Evolutionary conservation across 92 coral and sea anemone genomes (phyloP).

Genomic region (Plumapathes pennacea): DNA sequence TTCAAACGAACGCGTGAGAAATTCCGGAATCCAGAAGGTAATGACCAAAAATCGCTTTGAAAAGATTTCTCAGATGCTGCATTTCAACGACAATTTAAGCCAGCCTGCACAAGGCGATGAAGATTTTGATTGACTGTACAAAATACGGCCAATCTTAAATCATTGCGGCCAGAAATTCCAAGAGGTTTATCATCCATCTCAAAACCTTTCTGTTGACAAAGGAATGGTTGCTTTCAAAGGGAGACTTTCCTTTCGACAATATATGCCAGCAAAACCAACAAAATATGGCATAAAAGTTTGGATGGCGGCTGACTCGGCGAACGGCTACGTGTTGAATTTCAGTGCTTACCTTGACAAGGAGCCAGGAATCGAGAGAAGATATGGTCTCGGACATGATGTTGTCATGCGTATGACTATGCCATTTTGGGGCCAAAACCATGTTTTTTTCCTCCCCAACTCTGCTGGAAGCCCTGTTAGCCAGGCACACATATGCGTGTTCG

Average conservation of each 20-base stretch:
- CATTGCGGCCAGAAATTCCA: conserved; percentile 24
- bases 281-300: conserved; percentile 31
- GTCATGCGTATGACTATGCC: conserved; percentile 36
- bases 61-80: no score
- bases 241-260: conserved; percentile 2
- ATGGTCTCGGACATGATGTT: conserved; percentile 39
- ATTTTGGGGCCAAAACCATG: conserved; percentile 36
- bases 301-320: conserved; percentile 24
- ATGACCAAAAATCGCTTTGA: no score
- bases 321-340: conserved; percentile 20
- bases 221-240: conserved; percentile 2
- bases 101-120: no score
- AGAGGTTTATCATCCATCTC: no score
- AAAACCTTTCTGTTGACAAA: no score
- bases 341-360: conserved; percentile 18
- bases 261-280: conserved; percentile 13
- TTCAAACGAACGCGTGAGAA: no score
- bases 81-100: no score
- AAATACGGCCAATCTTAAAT: no score
- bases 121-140: no score
- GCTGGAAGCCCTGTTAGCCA: conserved; percentile 17
- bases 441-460: conserved; percentile 47
- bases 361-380: conserved; percentile 2
- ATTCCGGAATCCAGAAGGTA: no score
- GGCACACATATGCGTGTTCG: conserved; percentile 47